Evolutionary conservation across 2,113 vertebrate species (phyloP).

Genomic region (Bubo scandiacus): DNA sequence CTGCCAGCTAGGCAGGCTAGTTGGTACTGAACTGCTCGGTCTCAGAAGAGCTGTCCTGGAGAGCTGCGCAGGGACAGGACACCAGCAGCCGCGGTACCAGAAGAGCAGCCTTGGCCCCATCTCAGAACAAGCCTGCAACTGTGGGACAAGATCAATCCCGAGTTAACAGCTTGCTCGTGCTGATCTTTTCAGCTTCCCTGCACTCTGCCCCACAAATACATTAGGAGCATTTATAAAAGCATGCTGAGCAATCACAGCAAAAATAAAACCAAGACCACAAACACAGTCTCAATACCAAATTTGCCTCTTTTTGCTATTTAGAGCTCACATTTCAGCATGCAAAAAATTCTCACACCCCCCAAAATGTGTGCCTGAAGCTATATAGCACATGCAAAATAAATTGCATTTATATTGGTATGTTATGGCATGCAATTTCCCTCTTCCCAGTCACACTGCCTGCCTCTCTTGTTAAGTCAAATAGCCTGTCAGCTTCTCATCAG

Average conservation of each 20-base stretch:
- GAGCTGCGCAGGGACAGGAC: neutral
- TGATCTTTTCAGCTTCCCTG: neutral
- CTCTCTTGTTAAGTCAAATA: conserved; percentile 53
- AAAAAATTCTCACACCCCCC: conserved; percentile 5
- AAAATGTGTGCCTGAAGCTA: neutral
- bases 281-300: neutral
- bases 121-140: neutral
- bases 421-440: conserved; percentile 63
- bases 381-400: conserved; percentile 61
- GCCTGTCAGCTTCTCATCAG: conserved; percentile 68
- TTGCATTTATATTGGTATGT: conserved; percentile 55
- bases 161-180: neutral
- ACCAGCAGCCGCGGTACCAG: neutral
- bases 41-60: neutral
- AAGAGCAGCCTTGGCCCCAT: neutral
- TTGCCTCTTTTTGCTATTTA: conserved; percentile 20
- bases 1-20: neutral
- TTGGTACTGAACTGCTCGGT: neutral
- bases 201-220: neutral
- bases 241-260: neutral
- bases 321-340: neutral
- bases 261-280: conserved; percentile 28
- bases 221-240: neutral
- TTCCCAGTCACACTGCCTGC: conserved; percentile 4
- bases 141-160: neutral